Base-by-base conservation (phyloP, 2,888 invertebrate genomes). In the Enchytraeus crypticus region DNA sequence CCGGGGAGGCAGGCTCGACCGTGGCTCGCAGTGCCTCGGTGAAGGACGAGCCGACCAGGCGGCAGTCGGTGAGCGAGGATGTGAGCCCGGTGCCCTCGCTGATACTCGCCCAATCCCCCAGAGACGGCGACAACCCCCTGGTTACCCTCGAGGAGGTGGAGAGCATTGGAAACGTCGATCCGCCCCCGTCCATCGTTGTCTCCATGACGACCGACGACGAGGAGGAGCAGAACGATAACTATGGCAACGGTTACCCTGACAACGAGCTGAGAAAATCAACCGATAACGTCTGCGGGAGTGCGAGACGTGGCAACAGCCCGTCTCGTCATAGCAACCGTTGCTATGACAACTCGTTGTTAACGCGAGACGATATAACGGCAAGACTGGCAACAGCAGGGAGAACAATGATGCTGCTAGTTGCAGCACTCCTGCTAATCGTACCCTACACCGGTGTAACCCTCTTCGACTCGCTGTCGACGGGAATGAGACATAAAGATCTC, bases 401-500 rank as follows among this genome's bases (percentile, higher is more conserved):
- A 33, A 54, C 26, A 5, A 32, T 33, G 34, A 23, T 61, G 26
- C 45, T 57, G 0, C 14, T 57, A 2, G 43, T 63, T 5, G 21
- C 61, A 14, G 51, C 56, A 11, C 57, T 66, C 4, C 46, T 57
- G 32, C 38, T 53, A 38, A 43, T 62, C 14, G 55, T 64, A n/a
- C 66, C 64, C 14, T 61, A 38, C 33, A 33, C 47, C 18, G 27
- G 64, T 38, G 38, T 55, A 23, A 53, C 62, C 27, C 45, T 60
- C 18, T 38, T 56, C n/a, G 58, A 63, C n/a, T 46, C 29, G 21
- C 14, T 34, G 27, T 29, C 61, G 3, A 32, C 33, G 1, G 5
- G 23, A 23, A 14, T 8, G 5, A 23, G 18, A 55, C 56, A 29
- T 2, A 14, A 45, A 3, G 23, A 33, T 21, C 49, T 62, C 26